phyloP scores from a whole-genome alignment of 2,888 invertebrate genomes.

The Coleophora flavipennella region DNA sequence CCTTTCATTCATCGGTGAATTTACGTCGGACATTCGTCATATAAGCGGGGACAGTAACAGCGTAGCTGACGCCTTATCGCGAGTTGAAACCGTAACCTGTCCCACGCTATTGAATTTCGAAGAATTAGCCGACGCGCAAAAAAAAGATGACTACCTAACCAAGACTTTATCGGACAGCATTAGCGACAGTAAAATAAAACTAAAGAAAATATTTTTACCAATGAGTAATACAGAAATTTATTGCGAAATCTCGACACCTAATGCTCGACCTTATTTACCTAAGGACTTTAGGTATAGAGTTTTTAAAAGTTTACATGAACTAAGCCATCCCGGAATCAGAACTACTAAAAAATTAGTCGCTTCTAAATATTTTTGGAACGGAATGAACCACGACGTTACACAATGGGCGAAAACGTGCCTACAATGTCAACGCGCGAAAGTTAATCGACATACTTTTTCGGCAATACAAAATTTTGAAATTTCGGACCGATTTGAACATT shows the following conservation, averaged over 20 bases:
- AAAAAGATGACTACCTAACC: no score
- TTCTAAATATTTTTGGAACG: constrained; percentile 10
- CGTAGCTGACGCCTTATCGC: constrained; percentile 2
- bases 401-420: constrained; percentile 8
- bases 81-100: constrained; percentile 4
- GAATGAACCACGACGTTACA: constrained; percentile 6
- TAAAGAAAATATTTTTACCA: not conserved
- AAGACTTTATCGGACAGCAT: no score
- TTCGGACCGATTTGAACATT: constrained; percentile 9
- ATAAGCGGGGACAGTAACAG: not conserved
- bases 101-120: constrained; percentile 4
- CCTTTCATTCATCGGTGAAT: constrained; percentile 2
- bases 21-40: constrained; percentile 1
- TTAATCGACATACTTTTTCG: constrained; percentile 9
- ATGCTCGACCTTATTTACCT: not conserved
- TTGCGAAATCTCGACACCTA: not conserved
- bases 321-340: constrained; percentile 10
- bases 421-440: constrained; percentile 9
- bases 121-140: constrained; percentile 2
- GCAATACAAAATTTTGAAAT: not conserved
- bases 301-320: constrained; percentile 1
- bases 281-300: not conserved
- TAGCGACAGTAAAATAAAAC: no score
- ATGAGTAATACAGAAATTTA: not conserved
- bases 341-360: constrained; percentile 6